Evolutionary conservation across 2,888 invertebrate species (phyloP).

Genomic region (Drosophila planitibia): DNA sequence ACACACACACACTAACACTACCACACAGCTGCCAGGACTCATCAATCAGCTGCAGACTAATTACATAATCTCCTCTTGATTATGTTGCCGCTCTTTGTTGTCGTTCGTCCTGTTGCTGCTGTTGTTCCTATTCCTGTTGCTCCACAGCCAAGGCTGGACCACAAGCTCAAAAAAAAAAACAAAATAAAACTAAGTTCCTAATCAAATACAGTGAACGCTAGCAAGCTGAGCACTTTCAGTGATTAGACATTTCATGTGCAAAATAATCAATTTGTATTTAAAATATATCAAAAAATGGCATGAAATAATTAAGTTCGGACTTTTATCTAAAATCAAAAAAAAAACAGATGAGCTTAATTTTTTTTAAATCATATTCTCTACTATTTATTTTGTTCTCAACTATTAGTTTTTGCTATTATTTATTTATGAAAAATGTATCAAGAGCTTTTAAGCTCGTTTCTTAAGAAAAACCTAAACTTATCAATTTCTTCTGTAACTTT

Average conservation of each 20-base stretch:
- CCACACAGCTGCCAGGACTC: conserved; percentile 78
- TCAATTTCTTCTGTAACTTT: neutral
- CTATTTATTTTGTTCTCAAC: neutral
- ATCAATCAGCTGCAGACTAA: conserved; percentile 86
- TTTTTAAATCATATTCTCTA: neutral
- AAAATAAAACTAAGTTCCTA: conserved; percentile 4
- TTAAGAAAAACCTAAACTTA: neutral
- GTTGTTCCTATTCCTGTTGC: conserved; percentile 3
- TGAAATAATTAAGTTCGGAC: neutral
- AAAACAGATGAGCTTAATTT: too few relatives aligned
- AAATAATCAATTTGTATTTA: neutral
- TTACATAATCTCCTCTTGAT: conserved; percentile 85
- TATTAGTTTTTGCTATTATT: neutral
- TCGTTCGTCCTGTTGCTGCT: conserved; percentile 30
- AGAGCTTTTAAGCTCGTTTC: neutral
- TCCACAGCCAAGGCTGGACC: conserved; percentile 8
- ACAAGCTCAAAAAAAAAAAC: neutral
- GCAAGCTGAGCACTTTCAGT: neutral
- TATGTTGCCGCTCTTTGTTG: conserved; percentile 78
- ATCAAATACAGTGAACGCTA: conserved; percentile 11
- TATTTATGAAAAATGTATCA: neutral
- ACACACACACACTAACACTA: neutral
- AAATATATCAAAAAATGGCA: neutral
- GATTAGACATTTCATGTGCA: neutral
- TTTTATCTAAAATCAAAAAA: neutral